Conservation (phyloP, 2,113 vertebrate genomes). For the Phyllopteryx taeniolatus region DNA sequence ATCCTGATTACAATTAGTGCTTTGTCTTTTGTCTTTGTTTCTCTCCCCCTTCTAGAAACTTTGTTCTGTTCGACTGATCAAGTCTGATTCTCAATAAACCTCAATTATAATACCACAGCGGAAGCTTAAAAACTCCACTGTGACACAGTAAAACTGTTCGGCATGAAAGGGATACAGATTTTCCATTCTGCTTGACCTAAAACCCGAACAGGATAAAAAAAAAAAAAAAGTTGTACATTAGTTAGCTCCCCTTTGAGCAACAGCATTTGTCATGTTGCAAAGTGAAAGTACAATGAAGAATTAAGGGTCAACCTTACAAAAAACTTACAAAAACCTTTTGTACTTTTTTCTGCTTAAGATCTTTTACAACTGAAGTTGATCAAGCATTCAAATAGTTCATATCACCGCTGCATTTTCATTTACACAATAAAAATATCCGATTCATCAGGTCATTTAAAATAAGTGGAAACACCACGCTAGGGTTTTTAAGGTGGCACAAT, state of each 20-base stretch:
- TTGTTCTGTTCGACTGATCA: too few relatives aligned
- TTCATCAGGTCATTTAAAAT: neutral
- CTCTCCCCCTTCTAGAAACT: too few relatives aligned
- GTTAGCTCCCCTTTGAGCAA: neutral
- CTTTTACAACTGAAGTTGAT: neutral
- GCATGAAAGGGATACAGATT: too few relatives aligned
- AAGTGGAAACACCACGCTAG: neutral
- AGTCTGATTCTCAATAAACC: too few relatives aligned
- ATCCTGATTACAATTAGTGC: too few relatives aligned
- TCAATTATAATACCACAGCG: too few relatives aligned
- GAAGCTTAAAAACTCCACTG: too few relatives aligned
- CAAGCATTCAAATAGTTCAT: neutral
- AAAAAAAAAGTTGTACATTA: neutral
- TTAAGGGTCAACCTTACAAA: neutral
- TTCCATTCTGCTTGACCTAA: too few relatives aligned
- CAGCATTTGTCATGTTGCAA: neutral
- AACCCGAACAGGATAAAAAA: too few relatives aligned
- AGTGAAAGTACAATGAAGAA: neutral
- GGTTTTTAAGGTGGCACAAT: neutral
- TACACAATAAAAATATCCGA: neutral
- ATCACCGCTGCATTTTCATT: neutral
- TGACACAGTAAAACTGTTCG: too few relatives aligned
- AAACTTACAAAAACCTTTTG: neutral
- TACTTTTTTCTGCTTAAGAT: neutral
- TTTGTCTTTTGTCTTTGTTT: too few relatives aligned